Percentiles rank a stretch among this genome's conserved stretches.
phyloP scores from a whole-genome alignment of 2,888 invertebrate genomes.

The Protula sp. region DNA sequence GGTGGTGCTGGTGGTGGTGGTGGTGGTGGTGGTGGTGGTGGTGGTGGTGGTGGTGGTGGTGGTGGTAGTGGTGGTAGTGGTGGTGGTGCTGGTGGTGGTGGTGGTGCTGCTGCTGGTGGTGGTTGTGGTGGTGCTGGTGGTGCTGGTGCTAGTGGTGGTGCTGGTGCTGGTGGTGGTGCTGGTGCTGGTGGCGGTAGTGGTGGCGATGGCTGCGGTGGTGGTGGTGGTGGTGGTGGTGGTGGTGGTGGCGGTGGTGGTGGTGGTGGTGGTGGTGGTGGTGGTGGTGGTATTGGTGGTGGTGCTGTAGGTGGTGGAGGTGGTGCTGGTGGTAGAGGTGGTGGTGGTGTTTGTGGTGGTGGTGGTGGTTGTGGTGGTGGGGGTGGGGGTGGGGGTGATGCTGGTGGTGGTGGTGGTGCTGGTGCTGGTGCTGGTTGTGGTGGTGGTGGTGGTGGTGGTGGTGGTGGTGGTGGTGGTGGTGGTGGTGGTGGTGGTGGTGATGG shows the following conservation, averaged over 20 bases:
- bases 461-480: background rate
- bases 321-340: too few species aligned
- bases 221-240: conserved; percentile 6
- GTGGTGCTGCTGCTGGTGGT: too few species aligned
- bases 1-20: background rate
- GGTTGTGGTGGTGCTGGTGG: too few species aligned
- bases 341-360: too few species aligned
- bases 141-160: background rate
- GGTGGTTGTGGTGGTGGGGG: too few species aligned
- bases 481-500: background rate
- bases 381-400: too few species aligned
- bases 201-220: conserved; percentile 2
- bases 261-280: too few species aligned
- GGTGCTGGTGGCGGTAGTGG: background rate
- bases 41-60: background rate
- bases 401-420: too few species aligned
- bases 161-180: background rate
- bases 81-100: conserved; percentile 1
- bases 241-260: background rate
- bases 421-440: too few species aligned
- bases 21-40: background rate
- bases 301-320: too few species aligned
- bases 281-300: too few species aligned
- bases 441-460: background rate
- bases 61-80: background rate